phyloP scores from a whole-genome alignment of 2,888 invertebrate genomes.

The Meteorus cinctellus region DNA sequence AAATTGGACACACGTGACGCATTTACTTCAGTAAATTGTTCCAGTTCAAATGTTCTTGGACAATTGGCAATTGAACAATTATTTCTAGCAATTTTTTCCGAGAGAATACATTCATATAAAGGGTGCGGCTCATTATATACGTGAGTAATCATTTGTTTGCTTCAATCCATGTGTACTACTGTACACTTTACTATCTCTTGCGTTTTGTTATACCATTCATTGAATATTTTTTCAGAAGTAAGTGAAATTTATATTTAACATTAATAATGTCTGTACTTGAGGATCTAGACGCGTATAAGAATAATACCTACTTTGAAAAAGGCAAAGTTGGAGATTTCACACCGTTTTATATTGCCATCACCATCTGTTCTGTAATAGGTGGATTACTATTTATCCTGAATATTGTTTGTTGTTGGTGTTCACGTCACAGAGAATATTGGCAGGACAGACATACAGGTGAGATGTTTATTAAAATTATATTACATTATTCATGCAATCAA shows the following conservation, averaged over 20 bases:
- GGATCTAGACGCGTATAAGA: conserved; percentile 78
- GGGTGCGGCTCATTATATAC: conserved; percentile 26
- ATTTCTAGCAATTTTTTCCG: background rate
- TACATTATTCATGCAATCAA: background rate
- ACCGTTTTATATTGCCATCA: conserved; percentile 88
- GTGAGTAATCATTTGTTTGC: conserved; percentile 34
- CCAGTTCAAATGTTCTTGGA: background rate
- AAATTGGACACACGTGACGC: background rate
- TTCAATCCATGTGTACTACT: background rate
- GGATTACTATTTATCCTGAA: conserved; percentile 84
- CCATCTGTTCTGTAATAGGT: conserved; percentile 84
- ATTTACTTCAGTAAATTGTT: background rate
- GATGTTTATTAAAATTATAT: conserved; percentile 14
- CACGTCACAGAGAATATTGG: conserved; percentile 87
- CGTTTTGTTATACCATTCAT: background rate
- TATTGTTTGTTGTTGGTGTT: conserved; percentile 87
- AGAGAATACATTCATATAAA: background rate
- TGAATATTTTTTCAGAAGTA: conserved; percentile 51
- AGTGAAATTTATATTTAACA: conserved; percentile 46
- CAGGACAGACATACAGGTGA: conserved; percentile 46
- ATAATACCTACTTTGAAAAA: conserved; percentile 78
- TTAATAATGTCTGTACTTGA: conserved; percentile 69
- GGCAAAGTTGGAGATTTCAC: conserved; percentile 84
- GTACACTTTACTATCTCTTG: background rate
- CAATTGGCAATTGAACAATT: background rate